phyloP scores from a whole-genome alignment of 1,140 invertebrate genomes.

The Penaeus japonicus region DNA sequence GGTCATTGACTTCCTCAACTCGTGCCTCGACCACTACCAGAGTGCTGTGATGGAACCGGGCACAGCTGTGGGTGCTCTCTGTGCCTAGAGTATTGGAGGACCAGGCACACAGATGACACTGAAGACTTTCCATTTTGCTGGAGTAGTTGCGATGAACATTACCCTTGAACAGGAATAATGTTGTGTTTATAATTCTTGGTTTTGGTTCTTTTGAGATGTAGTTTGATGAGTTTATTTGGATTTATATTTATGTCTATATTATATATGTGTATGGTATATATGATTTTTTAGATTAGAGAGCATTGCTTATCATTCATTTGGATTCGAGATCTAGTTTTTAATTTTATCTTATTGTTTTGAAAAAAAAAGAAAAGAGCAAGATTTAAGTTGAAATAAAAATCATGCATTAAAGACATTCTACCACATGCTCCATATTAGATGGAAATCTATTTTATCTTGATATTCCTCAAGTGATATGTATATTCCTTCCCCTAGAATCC shows the following conservation, averaged over 20 bases:
- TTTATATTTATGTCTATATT: too few relatives aligned
- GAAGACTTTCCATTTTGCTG: constrained; percentile 99
- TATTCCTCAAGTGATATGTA: not conserved
- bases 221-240: too few relatives aligned
- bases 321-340: too few relatives aligned
- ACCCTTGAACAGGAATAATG: constrained; percentile 85
- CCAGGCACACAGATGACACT: constrained; percentile 99
- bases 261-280: too few relatives aligned
- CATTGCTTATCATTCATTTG: too few relatives aligned
- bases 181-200: not conserved
- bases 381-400: too few relatives aligned
- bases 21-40: constrained; percentile 87
- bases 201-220: not conserved
- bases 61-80: constrained; percentile 95
- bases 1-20: constrained; percentile 82
- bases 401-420: too few relatives aligned
- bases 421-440: too few relatives aligned
- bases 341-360: too few relatives aligned
- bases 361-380: too few relatives aligned
- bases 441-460: constrained; percentile 15
- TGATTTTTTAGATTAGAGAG: too few relatives aligned
- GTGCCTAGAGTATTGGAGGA: constrained; percentile 98
- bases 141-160: constrained; percentile 99
- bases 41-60: constrained; percentile 88
- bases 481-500: constrained; percentile 73